These are phyloP conservation scores for Didymodactylos carnosus DNA, from an alignment of 2,888 invertebrate genomes.

Conservation along the genomic window DNA sequence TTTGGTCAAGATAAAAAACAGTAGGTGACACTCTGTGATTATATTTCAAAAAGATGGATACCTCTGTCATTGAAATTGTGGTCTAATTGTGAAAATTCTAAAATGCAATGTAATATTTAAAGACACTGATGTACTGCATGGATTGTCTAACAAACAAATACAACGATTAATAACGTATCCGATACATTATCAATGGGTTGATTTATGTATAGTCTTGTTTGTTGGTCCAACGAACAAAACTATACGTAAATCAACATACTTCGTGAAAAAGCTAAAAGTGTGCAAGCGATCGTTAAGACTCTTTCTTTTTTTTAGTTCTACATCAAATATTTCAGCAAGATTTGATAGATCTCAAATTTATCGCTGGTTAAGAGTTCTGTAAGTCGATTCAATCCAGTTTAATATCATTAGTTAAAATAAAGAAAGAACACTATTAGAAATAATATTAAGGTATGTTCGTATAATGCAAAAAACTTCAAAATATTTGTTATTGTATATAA, in stretches of 20 bases:
- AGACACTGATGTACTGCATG: conserved; percentile 26
- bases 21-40: too few species aligned
- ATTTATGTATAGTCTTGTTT: conserved; percentile 80
- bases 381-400: conserved; percentile 52
- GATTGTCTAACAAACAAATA: conserved; percentile 34
- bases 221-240: conserved; percentile 80
- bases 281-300: too few species aligned
- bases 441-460: conserved; percentile 48
- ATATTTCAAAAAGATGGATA: background rate
- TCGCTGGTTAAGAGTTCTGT: conserved; percentile 54
- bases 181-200: too few species aligned
- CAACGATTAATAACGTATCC: conserved; percentile 47
- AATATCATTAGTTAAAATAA: conserved; percentile 45
- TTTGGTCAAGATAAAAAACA: conserved; percentile 56
- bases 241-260: conserved; percentile 72
- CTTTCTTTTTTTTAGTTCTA: conserved; percentile 43
- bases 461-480: background rate
- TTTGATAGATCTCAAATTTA: conserved; percentile 56
- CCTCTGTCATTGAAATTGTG: conserved; percentile 43
- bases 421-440: conserved; percentile 53
- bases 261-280: too few species aligned
- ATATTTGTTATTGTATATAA: background rate
- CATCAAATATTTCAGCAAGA: conserved; percentile 75
- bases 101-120: conserved; percentile 72
- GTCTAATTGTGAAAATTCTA: conserved; percentile 65